Evolutionary conservation across 2,113 vertebrate species (phyloP), one percentile per base, ranked within the genome.

Genomic region (Passer montanus): DNA sequence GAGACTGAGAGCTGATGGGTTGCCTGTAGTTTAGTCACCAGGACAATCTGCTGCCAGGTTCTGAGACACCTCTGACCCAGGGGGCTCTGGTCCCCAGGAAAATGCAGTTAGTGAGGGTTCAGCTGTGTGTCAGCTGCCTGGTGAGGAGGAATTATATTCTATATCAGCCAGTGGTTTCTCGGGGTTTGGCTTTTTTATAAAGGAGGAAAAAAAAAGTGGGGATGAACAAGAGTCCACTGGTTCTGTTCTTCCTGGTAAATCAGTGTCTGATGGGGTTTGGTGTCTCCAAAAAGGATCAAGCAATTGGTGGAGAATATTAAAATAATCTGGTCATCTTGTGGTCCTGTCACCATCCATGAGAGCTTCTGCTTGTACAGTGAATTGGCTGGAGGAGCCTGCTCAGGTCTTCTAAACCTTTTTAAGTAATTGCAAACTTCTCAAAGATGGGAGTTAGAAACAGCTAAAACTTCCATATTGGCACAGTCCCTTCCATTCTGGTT

Each of bases 321-420:
- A 90, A 80, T 73, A 50, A 47, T 56, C 13, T 55, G 33, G 30
- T 60, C 14, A n/a, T 30, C 16, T 55, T 73, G 53, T 24, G 24
- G 8, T 59, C 20, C 44, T 67, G 43, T 39, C 47, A 50, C 31
- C 3, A 2, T 11, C 18, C 0, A 0, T 64, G 53, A 80, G 39
- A 70, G 35, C 53, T 92, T 67, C 62, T 90, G 55, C 50, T 33
- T 75, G 24, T 28, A 4, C 55, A n/a, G 41, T 23, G 28, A 72
- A 56, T 24, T 87, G 58, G 28, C 27, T 24, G 18, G 14, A 6
- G 11, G 17, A 27, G 12, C 35, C 44, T 28, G 18, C 43, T 90
- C 20, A 13, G 6, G 13, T 43, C 46, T 72, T 87, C 30, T 49
- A 35, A 49, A 47, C 24, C 13, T 47, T 53, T 72, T 77, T 27